Percentiles rank a stretch among this genome's conserved stretches.
phyloP scores from a whole-genome alignment of 2,888 invertebrate species.

The Chymomyza procnemis region DNA sequence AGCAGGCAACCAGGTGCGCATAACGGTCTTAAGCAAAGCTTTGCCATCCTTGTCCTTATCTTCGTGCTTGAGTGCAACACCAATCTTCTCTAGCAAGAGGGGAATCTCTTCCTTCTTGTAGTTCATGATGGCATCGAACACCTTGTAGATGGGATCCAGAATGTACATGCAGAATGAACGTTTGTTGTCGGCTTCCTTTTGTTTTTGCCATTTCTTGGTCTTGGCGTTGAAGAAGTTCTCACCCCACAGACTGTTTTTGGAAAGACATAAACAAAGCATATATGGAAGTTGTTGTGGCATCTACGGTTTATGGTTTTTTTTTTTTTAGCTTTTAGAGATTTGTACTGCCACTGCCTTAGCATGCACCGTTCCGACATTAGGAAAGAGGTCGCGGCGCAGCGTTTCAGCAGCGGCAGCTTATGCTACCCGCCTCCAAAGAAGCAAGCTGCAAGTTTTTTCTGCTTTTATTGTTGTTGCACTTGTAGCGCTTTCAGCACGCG shows the following conservation, averaged over 20 bases:
- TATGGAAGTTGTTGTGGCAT: not conserved
- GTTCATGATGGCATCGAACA: conserved; percentile 89
- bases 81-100: conserved; percentile 91
- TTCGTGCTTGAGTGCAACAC: conserved; percentile 94
- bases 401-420: conserved; percentile 81
- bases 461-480: conserved; percentile 84
- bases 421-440: conserved; percentile 8
- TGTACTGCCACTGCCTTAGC: conserved; percentile 79
- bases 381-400: conserved; percentile 89
- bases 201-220: conserved; percentile 98
- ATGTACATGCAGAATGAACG: conserved; percentile 99
- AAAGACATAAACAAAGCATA: not conserved
- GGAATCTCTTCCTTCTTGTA: conserved; percentile 97
- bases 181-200: conserved; percentile 93
- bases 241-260: conserved; percentile 87
- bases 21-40: conserved; percentile 95
- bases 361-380: conserved; percentile 85
- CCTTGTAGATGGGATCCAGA: conserved; percentile 98
- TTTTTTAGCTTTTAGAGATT: conserved; percentile 9
- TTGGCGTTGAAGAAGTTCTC: conserved; percentile 99
- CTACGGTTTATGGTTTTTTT: not conserved
- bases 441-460: conserved; percentile 76
- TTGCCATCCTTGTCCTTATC: conserved; percentile 98
- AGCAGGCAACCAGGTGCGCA: conserved; percentile 99
- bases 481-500: conserved; percentile 78